phyloP scores from a whole-genome alignment of 2,113 vertebrate species.

The Triplophysa tibetana region DNA sequence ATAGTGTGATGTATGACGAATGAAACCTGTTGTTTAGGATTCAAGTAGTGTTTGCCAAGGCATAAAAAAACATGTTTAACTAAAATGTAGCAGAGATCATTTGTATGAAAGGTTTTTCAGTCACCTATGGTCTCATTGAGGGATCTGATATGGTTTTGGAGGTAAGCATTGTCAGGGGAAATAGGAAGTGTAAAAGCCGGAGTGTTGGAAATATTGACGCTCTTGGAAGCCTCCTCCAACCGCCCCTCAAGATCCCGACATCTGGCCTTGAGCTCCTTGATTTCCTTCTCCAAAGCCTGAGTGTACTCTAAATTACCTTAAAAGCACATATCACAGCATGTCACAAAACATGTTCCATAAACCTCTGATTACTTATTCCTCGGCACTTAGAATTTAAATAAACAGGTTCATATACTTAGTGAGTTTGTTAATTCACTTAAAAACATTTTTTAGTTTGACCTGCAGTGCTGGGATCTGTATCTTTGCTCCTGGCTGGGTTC shows the following conservation, averaged over 20 bases:
- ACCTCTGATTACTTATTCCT: too few relatives aligned
- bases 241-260: constrained; percentile 62
- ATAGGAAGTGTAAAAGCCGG: constrained; percentile 36
- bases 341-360: too few relatives aligned
- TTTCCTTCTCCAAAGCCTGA: constrained; percentile 68
- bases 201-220: constrained; percentile 16
- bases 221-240: constrained; percentile 52
- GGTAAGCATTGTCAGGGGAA: constrained; percentile 53
- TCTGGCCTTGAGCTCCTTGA: constrained; percentile 66
- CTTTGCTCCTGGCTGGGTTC: not conserved
- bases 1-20: too few relatives aligned
- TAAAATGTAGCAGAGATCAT: not conserved
- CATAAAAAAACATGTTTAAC: not conserved
- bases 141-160: constrained; percentile 50
- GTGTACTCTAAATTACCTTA: constrained; percentile 58
- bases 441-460: constrained; percentile 42
- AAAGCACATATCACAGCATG: not conserved
- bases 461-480: constrained; percentile 36
- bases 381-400: too few relatives aligned
- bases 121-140: constrained; percentile 62
- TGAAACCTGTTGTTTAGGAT: not conserved
- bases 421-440: not conserved
- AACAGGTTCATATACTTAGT: too few relatives aligned
- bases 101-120: not conserved
- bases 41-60: not conserved